Base-by-base conservation (phyloP, 1,140 invertebrate genomes). In the Gonatopus flavifemur region DNA sequence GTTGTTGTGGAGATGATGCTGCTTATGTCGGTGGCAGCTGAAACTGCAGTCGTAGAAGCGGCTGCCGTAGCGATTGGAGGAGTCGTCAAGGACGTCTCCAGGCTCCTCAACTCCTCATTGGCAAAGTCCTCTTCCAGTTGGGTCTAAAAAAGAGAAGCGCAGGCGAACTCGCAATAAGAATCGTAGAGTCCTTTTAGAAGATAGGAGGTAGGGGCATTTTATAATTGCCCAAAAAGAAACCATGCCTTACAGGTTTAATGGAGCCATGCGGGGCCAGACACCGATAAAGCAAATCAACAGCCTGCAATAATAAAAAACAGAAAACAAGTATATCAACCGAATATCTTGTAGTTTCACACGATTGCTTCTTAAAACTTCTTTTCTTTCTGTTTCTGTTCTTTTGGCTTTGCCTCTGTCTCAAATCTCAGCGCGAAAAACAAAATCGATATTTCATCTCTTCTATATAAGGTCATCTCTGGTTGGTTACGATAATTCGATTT, bases 211-310 rank as follows among this genome's bases (percentile, higher is more conserved):
- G 21, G 52, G 59, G 57, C 59, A 49, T 59, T 58, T 62, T n/a
- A n/a, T n/a, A 61, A 65, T 52, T 67, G 55, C 67, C 66, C 66
- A n/a, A 73, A 74, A 77, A 72, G 69, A 74, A 77, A 77, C 64
- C 75, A 77, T 77, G 75, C 74, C 75, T 77, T 77, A 77, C 75
- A 77, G 74, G 72, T 77, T 76, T 76, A 76, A 67, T 69, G 74
- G 76, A 76, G 72, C 76, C 73, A 74, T 77, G 76, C 72, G 74
- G 74, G 76, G 74, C 74, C 73, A 77, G 76, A 78, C 72, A 77
- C 70, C 74, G 73, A 77, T 76, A 78, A 76, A 78, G 74, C 68
- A 76, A 75, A 76, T 78, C 76, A 76, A 78, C 75, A 75, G 72
- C 74, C 76, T 78, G 76, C 66, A 78, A 78, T 78, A 71, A 76